A percentile compares a stretch with the other conserved stretches of the same genome.
These are phyloP conservation scores for Pterocles gutturalis DNA, from an alignment of 2,113 vertebrate species.

Conservation along the genomic window DNA sequence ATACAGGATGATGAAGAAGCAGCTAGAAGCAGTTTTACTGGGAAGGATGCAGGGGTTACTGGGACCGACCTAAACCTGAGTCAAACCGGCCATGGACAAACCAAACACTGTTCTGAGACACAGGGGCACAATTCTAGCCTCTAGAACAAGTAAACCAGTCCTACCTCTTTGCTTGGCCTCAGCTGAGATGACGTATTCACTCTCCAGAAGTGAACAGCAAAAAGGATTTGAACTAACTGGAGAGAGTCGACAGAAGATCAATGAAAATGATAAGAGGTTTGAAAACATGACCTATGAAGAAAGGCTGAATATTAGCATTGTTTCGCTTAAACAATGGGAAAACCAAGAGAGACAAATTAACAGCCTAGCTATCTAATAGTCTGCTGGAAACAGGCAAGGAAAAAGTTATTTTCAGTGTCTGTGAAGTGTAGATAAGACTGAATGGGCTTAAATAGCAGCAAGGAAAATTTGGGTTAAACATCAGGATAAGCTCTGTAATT, in stretches of 20 bases:
- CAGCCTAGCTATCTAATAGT: neutral
- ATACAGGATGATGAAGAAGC: neutral
- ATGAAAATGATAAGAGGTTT: neutral
- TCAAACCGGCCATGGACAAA: neutral
- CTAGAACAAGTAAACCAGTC: neutral
- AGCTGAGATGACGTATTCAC: rapidly evolving
- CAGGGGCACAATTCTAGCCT: neutral
- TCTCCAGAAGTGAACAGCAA: neutral
- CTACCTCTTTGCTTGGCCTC: rapidly evolving
- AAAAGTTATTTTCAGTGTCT: neutral
- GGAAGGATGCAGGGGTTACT: neutral
- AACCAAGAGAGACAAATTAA: conserved; percentile 10
- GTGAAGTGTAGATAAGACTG: neutral
- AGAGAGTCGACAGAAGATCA: neutral
- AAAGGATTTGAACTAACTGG: neutral
- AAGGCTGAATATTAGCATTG: neutral
- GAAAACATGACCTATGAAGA: neutral
- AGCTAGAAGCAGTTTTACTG: neutral
- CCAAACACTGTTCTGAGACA: neutral
- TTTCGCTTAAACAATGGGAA: conserved; percentile 15
- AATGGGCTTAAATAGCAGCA: neutral
- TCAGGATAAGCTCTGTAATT: neutral
- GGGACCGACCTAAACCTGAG: neutral
- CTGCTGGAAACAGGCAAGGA: neutral
- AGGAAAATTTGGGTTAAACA: conserved; percentile 12